Base-by-base conservation (phyloP, 23 tunicate genomes). In the Halocynthia roretzi region DNA sequence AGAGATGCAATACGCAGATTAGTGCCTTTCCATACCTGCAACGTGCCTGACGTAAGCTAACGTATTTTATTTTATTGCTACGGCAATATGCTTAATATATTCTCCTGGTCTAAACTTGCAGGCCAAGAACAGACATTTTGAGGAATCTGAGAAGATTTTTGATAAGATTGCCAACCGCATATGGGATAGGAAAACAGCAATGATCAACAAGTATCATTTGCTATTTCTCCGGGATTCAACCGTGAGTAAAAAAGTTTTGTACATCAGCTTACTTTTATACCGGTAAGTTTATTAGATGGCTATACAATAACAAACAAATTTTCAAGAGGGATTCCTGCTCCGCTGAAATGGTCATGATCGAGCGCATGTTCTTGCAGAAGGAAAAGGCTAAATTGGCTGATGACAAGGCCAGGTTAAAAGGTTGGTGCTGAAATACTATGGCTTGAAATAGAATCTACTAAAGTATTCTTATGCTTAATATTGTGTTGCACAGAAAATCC, bases 261-360 rank as follows among this genome's bases (percentile, higher is more conserved):
- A 31, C 44, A 31, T 31, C 44, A 31, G 44, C 44, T 31, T 31
- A 31, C 44, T 31, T 31, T 31, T 31, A 31, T 31, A 31, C 44
- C 44, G 44, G 44, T 31, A 31, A 31, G 4, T 31, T 31, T 31
- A 31, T 31, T 31, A 31, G 44, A 31, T 31, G 44, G 44, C 44
- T 31, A 31, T 31, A 31, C 44, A 31, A 31, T 31, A 31, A 31
- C 44, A 31, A 31, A 31, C 44, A 31, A 31, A 19, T 71, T 65
- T 72, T 50, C 76, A 87, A n/a, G 97, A 81, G 86, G 72, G 82
- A 77, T 10, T 74, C 62, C 12, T 91, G 87, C 74, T 85, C 90
- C 0, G 85, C 97, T 76, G 91, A 91, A 50, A 70, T 62, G 63
- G 97, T 91, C 12, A 85, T 91, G 91, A 70, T 91, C 8, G 87